Percentiles rank a stretch among this genome's conserved stretches.
Conservation (phyloP, 2,888 invertebrate species). For the Chymomyza fuscimana region DNA sequence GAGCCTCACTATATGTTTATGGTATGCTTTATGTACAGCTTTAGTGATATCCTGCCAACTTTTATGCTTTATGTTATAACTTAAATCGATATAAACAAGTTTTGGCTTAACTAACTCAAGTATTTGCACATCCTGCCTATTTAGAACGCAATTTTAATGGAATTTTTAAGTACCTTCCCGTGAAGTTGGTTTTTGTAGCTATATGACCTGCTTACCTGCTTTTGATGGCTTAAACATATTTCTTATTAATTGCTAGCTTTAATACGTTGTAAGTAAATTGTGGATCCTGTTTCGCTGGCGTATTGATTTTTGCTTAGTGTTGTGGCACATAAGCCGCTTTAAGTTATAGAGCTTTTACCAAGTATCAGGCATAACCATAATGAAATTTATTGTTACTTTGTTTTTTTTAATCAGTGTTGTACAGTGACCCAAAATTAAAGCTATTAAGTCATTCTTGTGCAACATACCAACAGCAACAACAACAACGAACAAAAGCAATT, state of each 20-base stretch:
- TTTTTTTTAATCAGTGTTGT: constrained; percentile 1
- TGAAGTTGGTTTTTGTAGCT: constrained; percentile 12
- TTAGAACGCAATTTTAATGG: constrained; percentile 52
- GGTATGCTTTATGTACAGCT: not conserved
- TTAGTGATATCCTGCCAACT: too few species aligned
- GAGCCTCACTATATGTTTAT: not conserved
- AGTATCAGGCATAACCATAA: constrained; percentile 4
- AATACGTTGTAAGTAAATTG: not conserved
- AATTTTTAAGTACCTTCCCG: constrained; percentile 46
- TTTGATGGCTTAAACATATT: constrained; percentile 46
- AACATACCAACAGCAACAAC: constrained; percentile 11
- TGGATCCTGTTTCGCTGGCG: constrained; percentile 15
- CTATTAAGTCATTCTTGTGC: constrained; percentile 9
- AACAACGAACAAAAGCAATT: constrained; percentile 40
- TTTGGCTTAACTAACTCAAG: too few species aligned
- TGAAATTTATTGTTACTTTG: not conserved
- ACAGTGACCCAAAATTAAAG: constrained; percentile 1
- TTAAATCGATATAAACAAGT: not conserved
- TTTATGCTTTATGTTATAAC: not conserved
- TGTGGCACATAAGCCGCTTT: constrained; percentile 32
- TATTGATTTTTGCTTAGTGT: not conserved
- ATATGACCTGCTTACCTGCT: constrained; percentile 38
- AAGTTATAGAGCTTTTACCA: constrained; percentile 15
- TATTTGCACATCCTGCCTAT: not conserved
- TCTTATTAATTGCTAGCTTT: constrained; percentile 54